Percentiles rank a stretch among this genome's conserved stretches.
Conservation (phyloP, 1,140 invertebrate genomes). For the Euura lappo region DNA sequence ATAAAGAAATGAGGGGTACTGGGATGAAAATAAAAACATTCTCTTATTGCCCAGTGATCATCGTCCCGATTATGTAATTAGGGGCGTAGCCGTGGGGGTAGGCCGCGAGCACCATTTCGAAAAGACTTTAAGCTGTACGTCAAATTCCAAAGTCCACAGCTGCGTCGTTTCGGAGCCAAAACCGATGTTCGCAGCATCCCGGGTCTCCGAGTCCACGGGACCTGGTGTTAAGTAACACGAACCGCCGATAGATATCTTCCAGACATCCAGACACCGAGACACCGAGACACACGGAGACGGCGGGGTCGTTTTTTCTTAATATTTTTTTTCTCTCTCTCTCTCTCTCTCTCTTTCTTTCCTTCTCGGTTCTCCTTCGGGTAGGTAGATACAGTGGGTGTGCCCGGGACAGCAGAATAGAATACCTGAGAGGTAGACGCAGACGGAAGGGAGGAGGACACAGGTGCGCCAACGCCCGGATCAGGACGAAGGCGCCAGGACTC, state of each 20-base stretch:
- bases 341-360: not conserved
- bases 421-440: slow-evolving; percentile 22
- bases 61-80: not conserved
- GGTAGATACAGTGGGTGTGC: slow-evolving; percentile 12
- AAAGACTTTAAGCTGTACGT: not conserved
- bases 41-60: slow-evolving; percentile 1
- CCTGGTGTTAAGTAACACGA: slow-evolving; percentile 4
- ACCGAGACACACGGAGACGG: not conserved
- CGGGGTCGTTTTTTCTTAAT: too few relatives aligned
- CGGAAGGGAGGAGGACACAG: slow-evolving; percentile 42
- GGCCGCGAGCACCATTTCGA: not conserved
- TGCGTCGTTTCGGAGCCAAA: not conserved
- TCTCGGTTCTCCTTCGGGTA: slow-evolving; percentile 15
- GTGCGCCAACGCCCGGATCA: slow-evolving; percentile 40
- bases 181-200: not conserved
- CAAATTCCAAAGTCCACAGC: not conserved
- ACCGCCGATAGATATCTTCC: not conserved
- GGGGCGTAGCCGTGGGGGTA: not conserved
- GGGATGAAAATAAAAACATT: not conserved
- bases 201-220: not conserved
- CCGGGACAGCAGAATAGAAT: not conserved
- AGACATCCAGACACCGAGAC: slow-evolving; percentile 13
- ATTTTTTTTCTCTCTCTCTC: too few relatives aligned
- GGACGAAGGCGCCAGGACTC: slow-evolving; percentile 46
- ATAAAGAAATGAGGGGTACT: too few relatives aligned